phyloP scores from a whole-genome alignment of 1,140 invertebrate species.

The Spodoptera litura region DNA sequence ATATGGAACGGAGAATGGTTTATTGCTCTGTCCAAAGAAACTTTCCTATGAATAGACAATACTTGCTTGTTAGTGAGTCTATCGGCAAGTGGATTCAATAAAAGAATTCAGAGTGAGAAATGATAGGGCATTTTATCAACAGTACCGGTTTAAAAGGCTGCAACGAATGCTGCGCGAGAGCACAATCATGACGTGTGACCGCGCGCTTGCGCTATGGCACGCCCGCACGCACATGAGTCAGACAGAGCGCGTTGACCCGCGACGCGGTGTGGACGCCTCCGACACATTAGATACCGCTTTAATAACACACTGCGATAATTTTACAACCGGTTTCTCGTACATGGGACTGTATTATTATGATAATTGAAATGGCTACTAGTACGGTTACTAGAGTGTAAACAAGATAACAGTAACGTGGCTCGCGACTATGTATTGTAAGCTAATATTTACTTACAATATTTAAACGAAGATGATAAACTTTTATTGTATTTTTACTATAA shows the following conservation, averaged over 20 bases:
- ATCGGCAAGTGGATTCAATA: slow-evolving; percentile 29
- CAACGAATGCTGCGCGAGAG: slow-evolving; percentile 41
- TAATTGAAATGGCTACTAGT: slow-evolving; percentile 52
- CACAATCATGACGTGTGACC: slow-evolving; percentile 48
- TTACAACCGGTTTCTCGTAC: slow-evolving; percentile 66
- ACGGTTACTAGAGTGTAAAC: slow-evolving; percentile 51
- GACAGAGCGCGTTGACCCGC: slow-evolving; percentile 71
- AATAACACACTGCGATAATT: slow-evolving; percentile 53
- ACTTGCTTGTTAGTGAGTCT: slow-evolving; percentile 9
- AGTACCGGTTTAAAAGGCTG: slow-evolving; percentile 52
- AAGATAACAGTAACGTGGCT: slow-evolving; percentile 49
- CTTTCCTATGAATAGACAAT: slow-evolving; percentile 14
- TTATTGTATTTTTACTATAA: slow-evolving; percentile 15
- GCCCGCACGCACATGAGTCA: slow-evolving; percentile 59
- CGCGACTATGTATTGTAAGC: slow-evolving; percentile 25
- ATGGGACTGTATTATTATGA: slow-evolving; percentile 49
- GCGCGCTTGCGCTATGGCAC: slow-evolving; percentile 52
- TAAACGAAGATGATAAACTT: neutral
- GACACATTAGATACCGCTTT: slow-evolving; percentile 49
- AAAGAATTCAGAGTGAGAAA: slow-evolving; percentile 23
- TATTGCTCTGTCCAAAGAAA: slow-evolving; percentile 5
- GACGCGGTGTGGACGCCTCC: slow-evolving; percentile 56
- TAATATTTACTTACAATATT: slow-evolving; percentile 46
- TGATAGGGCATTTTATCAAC: slow-evolving; percentile 27
- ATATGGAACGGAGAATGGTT: neutral